Evolutionary conservation across 2,113 vertebrate genomes (phyloP), one percentile per base, ranked within the genome.

Genomic region (Myotis yumanensis): DNA sequence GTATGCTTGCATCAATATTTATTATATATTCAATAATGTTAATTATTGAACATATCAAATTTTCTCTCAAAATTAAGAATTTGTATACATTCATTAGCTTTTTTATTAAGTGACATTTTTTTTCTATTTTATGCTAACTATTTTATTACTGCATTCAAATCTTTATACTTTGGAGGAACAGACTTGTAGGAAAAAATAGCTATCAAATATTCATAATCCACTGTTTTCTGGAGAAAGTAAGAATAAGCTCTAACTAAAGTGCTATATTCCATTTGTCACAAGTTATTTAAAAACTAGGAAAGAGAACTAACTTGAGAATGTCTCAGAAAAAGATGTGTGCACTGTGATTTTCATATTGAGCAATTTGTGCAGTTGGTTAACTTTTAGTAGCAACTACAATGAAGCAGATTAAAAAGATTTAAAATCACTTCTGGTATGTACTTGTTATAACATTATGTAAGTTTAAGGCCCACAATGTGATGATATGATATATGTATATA

Each of bases 1-100:
- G 5, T 66, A 68, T 90, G 43, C 51, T 83, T 85, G 2, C 11
- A n/a, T 91, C n/a, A 14, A 73, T 76, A 46, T 57, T 11, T 46
- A 46, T 46, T 46, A 46, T 59, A 11, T 59, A 84, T 10, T 14
- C 28, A 89, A 4, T 92, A 75, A 52, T 86, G n/a, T 86, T 93
- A 57, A 52, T 90, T 76, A 43, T 80, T 48, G 72, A 79, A 46
- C 35, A 37, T 79, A 35, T n/a, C 30, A 80, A 4, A 40, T 71
- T 72, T 94, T 95, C 57, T 75, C 10, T 82, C 64, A 66, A 90
- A 71, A 77, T 64, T n/a, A 80, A 54, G 35, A 72, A 54, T 77
- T 64, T 9, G 1, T 82, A 0, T 95, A 85, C 0, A 89, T 23
- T 25, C 16, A 57, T 72, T 23, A 30, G 22, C 15, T 64, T 90